Evolutionary conservation across 1,140 invertebrate species (phyloP).

Genomic region (Cherax quadricarinatus): DNA sequence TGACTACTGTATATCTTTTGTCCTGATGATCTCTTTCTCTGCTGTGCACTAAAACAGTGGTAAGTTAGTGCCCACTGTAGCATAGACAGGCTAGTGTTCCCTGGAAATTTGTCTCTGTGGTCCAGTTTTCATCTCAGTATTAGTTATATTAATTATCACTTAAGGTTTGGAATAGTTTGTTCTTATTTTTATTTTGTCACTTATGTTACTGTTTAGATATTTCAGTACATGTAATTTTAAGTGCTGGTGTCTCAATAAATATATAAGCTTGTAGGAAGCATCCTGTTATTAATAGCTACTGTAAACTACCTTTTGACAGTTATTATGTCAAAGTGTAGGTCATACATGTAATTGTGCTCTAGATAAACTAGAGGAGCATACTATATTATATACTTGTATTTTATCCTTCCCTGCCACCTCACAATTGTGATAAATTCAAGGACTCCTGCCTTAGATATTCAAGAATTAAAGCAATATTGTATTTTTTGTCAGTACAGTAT

Average conservation of each 20-base stretch:
- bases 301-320: not conserved
- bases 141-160: not conserved
- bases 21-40: not conserved
- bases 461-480: conserved; percentile 6
- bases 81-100: not conserved
- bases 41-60: not conserved
- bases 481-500: not conserved
- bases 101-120: not conserved
- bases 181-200: not conserved
- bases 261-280: not conserved
- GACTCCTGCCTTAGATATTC: conserved; percentile 14
- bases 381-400: not conserved
- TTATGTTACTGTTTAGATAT: not conserved
- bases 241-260: not conserved
- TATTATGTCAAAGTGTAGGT: not conserved
- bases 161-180: not conserved
- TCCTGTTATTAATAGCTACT: not conserved
- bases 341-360: not conserved
- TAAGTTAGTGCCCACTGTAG: not conserved
- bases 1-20: not conserved
- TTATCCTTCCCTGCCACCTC: not conserved
- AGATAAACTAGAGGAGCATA: not conserved
- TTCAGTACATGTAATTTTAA: not conserved
- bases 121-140: not conserved
- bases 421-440: conserved; percentile 11